Conservation (phyloP, 1,140 invertebrate genomes). For the Fopius arisanus region DNA sequence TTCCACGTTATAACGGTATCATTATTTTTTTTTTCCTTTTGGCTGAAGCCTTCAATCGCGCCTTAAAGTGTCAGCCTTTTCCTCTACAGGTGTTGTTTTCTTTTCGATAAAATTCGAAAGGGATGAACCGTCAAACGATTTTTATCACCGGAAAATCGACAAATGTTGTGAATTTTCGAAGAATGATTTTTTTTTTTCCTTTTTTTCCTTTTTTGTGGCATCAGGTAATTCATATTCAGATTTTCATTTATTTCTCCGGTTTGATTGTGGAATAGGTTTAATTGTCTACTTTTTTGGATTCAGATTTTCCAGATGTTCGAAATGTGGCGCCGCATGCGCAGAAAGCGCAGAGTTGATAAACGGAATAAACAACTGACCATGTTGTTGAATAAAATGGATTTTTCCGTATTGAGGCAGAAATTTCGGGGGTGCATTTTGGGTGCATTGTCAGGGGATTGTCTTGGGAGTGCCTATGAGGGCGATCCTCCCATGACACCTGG, state of each 20-base stretch:
- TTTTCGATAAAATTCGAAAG: no score
- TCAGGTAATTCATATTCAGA: no score
- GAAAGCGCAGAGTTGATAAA: background rate
- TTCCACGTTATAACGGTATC: background rate
- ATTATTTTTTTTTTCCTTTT: background rate
- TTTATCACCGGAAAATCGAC: no score
- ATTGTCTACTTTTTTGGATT: background rate
- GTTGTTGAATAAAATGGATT: constrained; percentile 51
- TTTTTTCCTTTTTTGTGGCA: no score
- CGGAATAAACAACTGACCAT: background rate
- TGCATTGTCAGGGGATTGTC: constrained; percentile 76
- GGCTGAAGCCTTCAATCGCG: background rate
- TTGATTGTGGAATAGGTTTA: no score
- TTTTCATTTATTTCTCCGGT: no score
- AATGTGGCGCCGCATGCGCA: background rate
- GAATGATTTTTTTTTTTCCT: no score
- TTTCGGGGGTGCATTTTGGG: constrained; percentile 76
- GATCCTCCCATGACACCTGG: constrained; percentile 60
- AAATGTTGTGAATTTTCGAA: no score
- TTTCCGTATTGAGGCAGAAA: constrained; percentile 64
- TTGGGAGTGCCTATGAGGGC: constrained; percentile 76
- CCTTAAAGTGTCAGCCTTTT: background rate
- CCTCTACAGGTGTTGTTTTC: no score
- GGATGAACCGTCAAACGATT: no score
- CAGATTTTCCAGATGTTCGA: background rate